Base-by-base conservation (phyloP, 2,888 invertebrate species). In the Scaptomyza cyrtandrae region DNA sequence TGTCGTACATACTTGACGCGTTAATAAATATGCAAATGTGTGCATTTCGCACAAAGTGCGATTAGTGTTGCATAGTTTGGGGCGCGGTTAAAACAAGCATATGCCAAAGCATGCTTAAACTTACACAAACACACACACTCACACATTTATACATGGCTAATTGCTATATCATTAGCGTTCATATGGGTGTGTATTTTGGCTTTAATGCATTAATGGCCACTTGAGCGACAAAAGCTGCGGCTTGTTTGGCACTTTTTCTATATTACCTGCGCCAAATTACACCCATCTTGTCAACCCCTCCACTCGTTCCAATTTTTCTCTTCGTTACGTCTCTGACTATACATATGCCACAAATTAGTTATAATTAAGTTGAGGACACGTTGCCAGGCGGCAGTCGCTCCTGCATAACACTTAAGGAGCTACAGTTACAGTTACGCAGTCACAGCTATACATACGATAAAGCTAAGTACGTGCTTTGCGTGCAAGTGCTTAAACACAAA, bases 301-400 rank as follows among this genome's bases (percentile, higher is more conserved):
- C 24, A 24, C 24, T 24, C 24, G 19, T 11, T 3, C 24, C 0
- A 1, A 7, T 3, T 1, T 0, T 10, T 37, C 7, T 24, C 9
- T 11, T 10, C 35, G n/a, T 14, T 24, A 37, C 14, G 52, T 52
- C 39, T 52, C 14, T 52, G 39, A 54, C 53, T 59, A 79, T 58
- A 79, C 83, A 83, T 86, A 83, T 86, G 83, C 86, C 80, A 52
- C 86, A 83, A 83, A 83, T 83, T 83, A 86, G 83, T 86, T 84
- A 86, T 86, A 84, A 84, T 84, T 84, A 86, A 84, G 83, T 84
- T 80, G 73, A 72, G 86, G 80, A 78, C 81, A 84, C 76, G 81
- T 72, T 75, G 71, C 71, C 71, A 63, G 66, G 62, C 74, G 56
- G 48, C 60, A 44, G 59, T 41, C 41, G 41, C 64, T 67, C 50